phyloP scores from a whole-genome alignment of 2,797 vertebrate genomes.

The Sitta carolinensis region DNA sequence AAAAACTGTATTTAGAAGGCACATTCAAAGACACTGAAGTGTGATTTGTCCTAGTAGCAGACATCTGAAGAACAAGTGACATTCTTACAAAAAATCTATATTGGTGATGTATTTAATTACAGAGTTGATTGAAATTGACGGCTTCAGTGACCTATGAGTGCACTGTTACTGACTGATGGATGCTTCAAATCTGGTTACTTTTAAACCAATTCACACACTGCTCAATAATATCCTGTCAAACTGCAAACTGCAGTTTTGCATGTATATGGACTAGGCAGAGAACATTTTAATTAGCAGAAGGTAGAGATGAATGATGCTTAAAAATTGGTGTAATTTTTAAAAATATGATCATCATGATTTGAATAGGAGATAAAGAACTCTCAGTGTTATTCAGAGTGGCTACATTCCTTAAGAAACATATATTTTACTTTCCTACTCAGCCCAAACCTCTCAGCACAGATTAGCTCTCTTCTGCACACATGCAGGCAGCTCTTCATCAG shows the following conservation, averaged over 20 bases:
- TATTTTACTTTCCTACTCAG: background rate
- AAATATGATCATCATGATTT: background rate
- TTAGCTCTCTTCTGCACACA: background rate
- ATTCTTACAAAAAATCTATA: slow-evolving; percentile 83
- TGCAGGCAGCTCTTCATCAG: background rate
- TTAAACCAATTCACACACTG: slow-evolving; percentile 75
- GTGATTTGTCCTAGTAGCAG: slow-evolving; percentile 74
- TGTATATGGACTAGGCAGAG: slow-evolving; percentile 41
- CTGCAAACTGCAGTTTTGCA: slow-evolving; percentile 69
- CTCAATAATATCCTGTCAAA: slow-evolving; percentile 77
- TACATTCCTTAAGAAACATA: background rate
- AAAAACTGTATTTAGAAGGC: slow-evolving; percentile 76
- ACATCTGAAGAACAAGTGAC: slow-evolving; percentile 81
- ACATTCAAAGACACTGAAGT: slow-evolving; percentile 68
- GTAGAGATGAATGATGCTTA: slow-evolving; percentile 62
- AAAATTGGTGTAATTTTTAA: slow-evolving; percentile 56
- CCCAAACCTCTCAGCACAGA: background rate
- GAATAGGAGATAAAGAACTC: slow-evolving; percentile 46
- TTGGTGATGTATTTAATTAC: slow-evolving; percentile 85
- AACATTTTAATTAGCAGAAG: slow-evolving; percentile 70
- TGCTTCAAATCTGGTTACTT: slow-evolving; percentile 77
- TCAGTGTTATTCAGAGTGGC: background rate
- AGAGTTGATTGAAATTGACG: slow-evolving; percentile 84
- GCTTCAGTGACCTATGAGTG: slow-evolving; percentile 77
- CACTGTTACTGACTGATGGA: slow-evolving; percentile 79